Base-by-base conservation (phyloP, 1,140 invertebrate genomes). In the Laupala kohalensis region DNA sequence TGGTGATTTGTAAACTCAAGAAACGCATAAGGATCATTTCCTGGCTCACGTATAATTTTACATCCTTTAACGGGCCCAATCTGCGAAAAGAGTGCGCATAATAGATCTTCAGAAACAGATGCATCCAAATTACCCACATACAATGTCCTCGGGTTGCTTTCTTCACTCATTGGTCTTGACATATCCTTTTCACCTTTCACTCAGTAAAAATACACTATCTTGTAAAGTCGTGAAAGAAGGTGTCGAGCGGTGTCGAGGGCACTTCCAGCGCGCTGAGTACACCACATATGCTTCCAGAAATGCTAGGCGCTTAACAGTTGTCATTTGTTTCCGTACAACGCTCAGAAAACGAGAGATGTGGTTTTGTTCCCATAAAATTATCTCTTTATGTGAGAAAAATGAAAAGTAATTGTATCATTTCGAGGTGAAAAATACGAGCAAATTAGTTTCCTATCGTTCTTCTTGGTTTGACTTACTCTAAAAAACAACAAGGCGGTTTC, bases 1-100 rank as follows among this genome's bases (percentile, higher is more conserved):
- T 90, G 87, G 81, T 98, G 96, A 83, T 93, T 95, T 76, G 88
- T 90, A 83, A 98, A 99, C 84, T 99, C 96, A 71, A 99, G 91
- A 82, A 99, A 99, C 70, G 95, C 96, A 84, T 98, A 99, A 3
- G 96, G 96, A 85, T 99, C 96, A 81, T 95, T 96, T 75, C 93
- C 94, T 71, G 94, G 92, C 82, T 96, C 97, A 69, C 95, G 89
- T 77, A 99, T 98, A 72, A 99, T 97, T 88, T 99, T 99, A 83
- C 96, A 98, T 77, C 94, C 95, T 83, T 96, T 96, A 67, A 98
- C 93, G 74, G 90, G 88, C 73, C 97, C 97, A 81, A 98, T 97
- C 85, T 96, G 94, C 74, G 92, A 90, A 83, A 99, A 98, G 70
- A 99, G 86, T 67, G 94, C 89, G 82, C 93, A 90, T 76, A 99